These are phyloP conservation scores for Esox lucius DNA, from an alignment of 2,797 vertebrate species.

Conservation along the genomic window DNA sequence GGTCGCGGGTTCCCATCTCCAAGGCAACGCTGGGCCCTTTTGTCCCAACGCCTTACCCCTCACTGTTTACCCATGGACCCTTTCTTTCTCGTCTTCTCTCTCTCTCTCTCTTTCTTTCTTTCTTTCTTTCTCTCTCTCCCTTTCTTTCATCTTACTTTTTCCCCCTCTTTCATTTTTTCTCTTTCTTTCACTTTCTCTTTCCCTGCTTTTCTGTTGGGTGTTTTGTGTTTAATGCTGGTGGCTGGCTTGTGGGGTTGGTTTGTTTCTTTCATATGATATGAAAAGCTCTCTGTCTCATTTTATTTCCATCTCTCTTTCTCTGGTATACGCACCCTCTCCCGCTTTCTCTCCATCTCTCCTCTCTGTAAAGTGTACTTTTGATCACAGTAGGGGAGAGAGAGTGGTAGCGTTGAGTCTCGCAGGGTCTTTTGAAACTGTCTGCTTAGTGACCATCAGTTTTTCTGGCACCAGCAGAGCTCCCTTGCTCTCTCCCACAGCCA, in stretches of 20 bases:
- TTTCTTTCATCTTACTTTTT: too few species aligned
- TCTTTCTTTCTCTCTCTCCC: conserved; percentile 11
- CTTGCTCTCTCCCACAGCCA: conserved; percentile 60
- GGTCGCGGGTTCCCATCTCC: conserved; percentile 65
- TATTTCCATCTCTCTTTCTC: conserved; percentile 49
- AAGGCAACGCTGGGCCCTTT: conserved; percentile 70
- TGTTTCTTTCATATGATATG: conserved; percentile 63
- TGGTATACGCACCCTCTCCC: too few species aligned
- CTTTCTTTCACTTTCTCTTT: conserved; percentile 24
- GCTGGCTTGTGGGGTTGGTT: conserved; percentile 63
- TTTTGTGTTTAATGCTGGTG: conserved; percentile 59
- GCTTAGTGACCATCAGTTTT: conserved; percentile 62
- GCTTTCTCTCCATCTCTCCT: conserved; percentile 34
- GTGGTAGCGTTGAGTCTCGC: conserved; percentile 62
- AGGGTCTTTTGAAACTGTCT: conserved; percentile 63
- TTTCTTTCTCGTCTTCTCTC: conserved; percentile 45
- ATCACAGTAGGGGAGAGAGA: conserved; percentile 68
- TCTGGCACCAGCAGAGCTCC: conserved; percentile 52
- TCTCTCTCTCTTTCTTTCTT: conserved; percentile 15
- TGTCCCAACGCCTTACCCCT: conserved; percentile 64
- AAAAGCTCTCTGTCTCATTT: conserved; percentile 58
- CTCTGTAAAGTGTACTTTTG: conserved; percentile 64
- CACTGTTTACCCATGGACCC: conserved; percentile 64
- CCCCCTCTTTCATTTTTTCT: conserved; percentile 30
- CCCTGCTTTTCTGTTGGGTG: conserved; percentile 26